Evolutionary conservation across 2,797 vertebrate genomes (phyloP), one percentile per base, ranked within the genome.

Genomic region (Mionectes olivaceus): DNA sequence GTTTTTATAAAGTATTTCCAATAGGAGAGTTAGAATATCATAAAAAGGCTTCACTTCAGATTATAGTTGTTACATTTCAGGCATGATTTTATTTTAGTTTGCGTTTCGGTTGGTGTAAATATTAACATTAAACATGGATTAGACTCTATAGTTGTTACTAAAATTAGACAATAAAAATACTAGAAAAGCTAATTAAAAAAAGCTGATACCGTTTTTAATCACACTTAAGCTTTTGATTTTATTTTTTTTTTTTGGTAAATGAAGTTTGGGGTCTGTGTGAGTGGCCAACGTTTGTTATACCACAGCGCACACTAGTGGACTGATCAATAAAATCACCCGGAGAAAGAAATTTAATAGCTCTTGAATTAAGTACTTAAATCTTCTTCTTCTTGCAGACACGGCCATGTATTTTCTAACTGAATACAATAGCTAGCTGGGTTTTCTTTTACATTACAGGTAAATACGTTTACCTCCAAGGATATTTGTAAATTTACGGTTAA

Each of bases 261-360:
- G 52, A 46, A 84, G 59, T 92, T 64, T 52, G 35, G 49, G 52
- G 19, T 35, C 8, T 28, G n/a, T 57, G 41, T 39, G 67, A 25
- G 56, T 32, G 39, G 27, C 33, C 87, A 52, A 41, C 70, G 97
- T 98, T 98, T 92, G 87, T 97, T 98, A 96, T 97, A 93, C 97
- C 96, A 98, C 96, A 99, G 99, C 98, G 97, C 99, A 98, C 98
- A 99, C 99, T 99, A 99, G 98, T 99, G 99, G 98, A 93, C 59
- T 65, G 43, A 93, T 28, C 80, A 52, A 27, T 76, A 57, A 93
- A 95, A 53, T 69, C 70, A 79, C 41, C 69, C 61, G 79, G 57
- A 95, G 71, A 70, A 79, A 77, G 49, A 78, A 74, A 92, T 63
- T 35, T 61, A 83, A 81, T 89, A 80, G 74, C 32, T 90, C 89